Conservation (phyloP, 2,797 vertebrate species). For the Babyrousa celebensis region DNA sequence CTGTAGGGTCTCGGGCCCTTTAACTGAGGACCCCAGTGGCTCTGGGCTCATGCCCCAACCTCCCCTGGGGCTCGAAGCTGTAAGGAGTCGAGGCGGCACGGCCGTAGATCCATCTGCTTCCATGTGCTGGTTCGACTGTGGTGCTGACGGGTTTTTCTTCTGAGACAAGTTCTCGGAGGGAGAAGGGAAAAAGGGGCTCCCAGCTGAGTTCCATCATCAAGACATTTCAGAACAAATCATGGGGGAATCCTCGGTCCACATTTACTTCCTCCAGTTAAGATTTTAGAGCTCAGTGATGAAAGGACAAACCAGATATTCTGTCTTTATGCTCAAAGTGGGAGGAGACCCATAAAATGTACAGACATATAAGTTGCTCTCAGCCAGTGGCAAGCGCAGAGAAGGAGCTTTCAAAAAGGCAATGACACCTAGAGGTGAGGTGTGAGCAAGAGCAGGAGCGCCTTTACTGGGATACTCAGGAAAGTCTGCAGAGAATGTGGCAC, state of each 20-base stretch:
- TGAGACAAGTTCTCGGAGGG: not conserved
- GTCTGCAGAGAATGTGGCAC: not conserved
- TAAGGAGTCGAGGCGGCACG: no score
- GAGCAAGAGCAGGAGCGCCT: not conserved
- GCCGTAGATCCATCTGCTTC: fast-evolving
- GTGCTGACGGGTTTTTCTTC: not conserved
- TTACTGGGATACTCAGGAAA: not conserved
- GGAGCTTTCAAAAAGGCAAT: not conserved
- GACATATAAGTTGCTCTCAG: not conserved
- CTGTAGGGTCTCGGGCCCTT: not conserved
- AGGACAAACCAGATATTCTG: not conserved
- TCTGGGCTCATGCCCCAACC: not conserved
- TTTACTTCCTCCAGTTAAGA: not conserved
- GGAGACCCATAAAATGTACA: not conserved
- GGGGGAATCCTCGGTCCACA: not conserved
- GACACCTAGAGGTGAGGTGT: not conserved
- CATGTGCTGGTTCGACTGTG: not conserved
- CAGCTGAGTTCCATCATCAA: not conserved
- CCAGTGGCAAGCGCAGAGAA: not conserved
- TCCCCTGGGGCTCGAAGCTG: no score
- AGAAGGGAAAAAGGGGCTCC: not conserved
- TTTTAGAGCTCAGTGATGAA: not conserved
- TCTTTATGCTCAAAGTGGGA: not conserved
- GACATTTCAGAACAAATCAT: not conserved
- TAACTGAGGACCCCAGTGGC: not conserved